Conservation (phyloP, 2,797 vertebrate species). For the Micropoecilia bifurca region DNA sequence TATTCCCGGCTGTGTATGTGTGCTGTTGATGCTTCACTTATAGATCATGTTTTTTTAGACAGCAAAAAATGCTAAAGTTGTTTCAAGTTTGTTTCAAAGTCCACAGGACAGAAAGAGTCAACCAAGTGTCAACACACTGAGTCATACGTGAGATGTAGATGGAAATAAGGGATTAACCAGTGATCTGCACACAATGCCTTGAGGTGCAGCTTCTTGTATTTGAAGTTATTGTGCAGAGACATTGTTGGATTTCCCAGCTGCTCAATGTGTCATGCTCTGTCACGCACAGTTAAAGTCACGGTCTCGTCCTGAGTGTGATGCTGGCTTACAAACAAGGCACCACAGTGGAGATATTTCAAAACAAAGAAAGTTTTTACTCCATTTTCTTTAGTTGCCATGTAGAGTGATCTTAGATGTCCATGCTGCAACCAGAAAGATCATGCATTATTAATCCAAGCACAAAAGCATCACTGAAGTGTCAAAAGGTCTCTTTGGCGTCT, state of each 20-base stretch:
- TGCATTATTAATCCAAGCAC: constrained; percentile 4
- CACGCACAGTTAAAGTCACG: constrained; percentile 35
- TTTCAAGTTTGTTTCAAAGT: constrained; percentile 8
- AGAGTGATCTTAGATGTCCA: not conserved
- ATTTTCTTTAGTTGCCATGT: constrained; percentile 1
- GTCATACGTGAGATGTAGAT: constrained; percentile 21
- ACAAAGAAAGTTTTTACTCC: not conserved
- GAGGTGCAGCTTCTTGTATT: constrained; percentile 21
- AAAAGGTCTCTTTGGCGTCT: constrained; percentile 4
- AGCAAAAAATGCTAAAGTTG: constrained; percentile 1
- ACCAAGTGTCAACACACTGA: constrained; percentile 34
- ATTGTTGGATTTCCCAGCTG: constrained; percentile 37
- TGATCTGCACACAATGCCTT: constrained; percentile 31
- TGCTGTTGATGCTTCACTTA: not conserved
- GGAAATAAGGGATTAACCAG: constrained; percentile 34
- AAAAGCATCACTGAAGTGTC: not conserved
- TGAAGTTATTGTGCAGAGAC: constrained; percentile 38
- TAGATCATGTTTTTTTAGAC: not conserved
- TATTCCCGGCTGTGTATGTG: not conserved
- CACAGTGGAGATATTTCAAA: not conserved
- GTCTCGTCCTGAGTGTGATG: constrained; percentile 1
- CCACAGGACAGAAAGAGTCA: constrained; percentile 6
- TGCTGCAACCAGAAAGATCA: not conserved
- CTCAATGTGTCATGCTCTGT: constrained; percentile 32
- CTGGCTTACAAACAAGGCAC: not conserved